A percentile compares a stretch with the other conserved stretches of the same genome.
Conservation (phyloP, 1,140 invertebrate species). For the Campoletis sonorensis region DNA sequence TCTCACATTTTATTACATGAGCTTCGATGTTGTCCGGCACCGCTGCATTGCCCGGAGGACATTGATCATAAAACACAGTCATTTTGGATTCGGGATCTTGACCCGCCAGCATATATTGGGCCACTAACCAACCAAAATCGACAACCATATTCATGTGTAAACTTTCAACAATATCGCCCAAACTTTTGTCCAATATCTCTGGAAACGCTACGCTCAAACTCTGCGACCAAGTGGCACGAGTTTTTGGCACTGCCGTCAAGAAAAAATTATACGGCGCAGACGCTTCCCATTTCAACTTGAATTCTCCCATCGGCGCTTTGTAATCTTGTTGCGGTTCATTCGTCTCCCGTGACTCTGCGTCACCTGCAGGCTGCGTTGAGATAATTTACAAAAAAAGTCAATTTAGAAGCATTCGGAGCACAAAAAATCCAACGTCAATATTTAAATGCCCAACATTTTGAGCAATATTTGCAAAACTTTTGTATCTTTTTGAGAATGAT, state of each 20-base stretch:
- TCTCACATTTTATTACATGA: slow-evolving; percentile 81
- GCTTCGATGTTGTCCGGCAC: slow-evolving; percentile 80
- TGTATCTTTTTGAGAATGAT: too few relatives aligned
- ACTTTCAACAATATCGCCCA: slow-evolving; percentile 84
- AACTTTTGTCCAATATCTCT: slow-evolving; percentile 86
- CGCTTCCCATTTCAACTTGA: slow-evolving; percentile 81
- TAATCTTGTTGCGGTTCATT: slow-evolving; percentile 68
- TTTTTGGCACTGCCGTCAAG: slow-evolving; percentile 84
- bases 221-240: slow-evolving; percentile 80
- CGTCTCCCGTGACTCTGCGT: slow-evolving; percentile 71
- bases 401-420: too few relatives aligned
- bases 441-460: too few relatives aligned
- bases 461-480: too few relatives aligned
- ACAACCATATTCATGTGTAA: slow-evolving; percentile 96
- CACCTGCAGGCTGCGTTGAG: too few relatives aligned
- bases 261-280: slow-evolving; percentile 88
- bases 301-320: slow-evolving; percentile 73
- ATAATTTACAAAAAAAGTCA: too few relatives aligned
- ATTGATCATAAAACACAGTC: slow-evolving; percentile 86
- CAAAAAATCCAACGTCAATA: too few relatives aligned
- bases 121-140: slow-evolving; percentile 89
- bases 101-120: slow-evolving; percentile 85
- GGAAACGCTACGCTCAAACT: slow-evolving; percentile 83
- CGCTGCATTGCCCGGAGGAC: slow-evolving; percentile 77
- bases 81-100: slow-evolving; percentile 77